Evolutionary conservation across 2,113 vertebrate species (phyloP).

Genomic region (Charina bottae): DNA sequence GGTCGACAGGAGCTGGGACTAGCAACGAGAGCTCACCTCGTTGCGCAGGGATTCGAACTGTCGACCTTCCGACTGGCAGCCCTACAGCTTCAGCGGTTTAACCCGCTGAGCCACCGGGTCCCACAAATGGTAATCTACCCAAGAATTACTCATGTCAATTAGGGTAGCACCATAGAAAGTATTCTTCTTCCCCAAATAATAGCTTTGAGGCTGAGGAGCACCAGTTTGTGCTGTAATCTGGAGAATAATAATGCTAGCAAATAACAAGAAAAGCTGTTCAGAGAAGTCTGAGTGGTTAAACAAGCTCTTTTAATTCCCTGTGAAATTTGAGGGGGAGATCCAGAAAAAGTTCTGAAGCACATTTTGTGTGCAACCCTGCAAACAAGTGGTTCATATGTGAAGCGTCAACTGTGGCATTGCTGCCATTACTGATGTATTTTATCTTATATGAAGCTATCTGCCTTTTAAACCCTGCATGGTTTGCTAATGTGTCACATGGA

Average conservation of each 20-base stretch:
- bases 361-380: background rate
- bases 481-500: background rate
- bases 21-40: too few species aligned
- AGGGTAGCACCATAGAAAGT: background rate
- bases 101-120: too few species aligned
- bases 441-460: background rate
- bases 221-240: background rate
- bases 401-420: background rate
- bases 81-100: too few species aligned
- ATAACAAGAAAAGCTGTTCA: constrained; percentile 9
- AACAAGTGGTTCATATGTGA: background rate
- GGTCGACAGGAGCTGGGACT: too few species aligned
- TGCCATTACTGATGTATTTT: background rate
- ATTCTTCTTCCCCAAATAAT: background rate
- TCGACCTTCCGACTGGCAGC: too few species aligned
- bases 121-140: background rate
- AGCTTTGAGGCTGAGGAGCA: background rate
- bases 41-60: too few species aligned
- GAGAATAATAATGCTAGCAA: background rate
- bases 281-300: background rate
- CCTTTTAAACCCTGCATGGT: background rate
- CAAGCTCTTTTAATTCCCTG: background rate
- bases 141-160: background rate
- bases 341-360: background rate
- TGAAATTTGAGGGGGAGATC: background rate